These are phyloP conservation scores for Julus scandinavius DNA, from an alignment of 2,888 invertebrate species.

Conservation along the genomic window DNA sequence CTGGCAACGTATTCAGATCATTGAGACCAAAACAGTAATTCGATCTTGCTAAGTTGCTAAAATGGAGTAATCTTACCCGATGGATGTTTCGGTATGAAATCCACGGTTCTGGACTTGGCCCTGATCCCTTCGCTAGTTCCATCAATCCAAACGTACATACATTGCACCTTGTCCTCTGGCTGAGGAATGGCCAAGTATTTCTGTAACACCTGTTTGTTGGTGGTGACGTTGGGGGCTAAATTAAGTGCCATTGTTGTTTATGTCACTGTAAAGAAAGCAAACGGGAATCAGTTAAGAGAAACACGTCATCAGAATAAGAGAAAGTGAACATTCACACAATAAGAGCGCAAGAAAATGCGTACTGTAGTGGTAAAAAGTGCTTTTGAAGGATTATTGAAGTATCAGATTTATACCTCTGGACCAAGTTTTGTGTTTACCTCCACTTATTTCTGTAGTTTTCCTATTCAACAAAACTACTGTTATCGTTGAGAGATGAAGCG, in stretches of 20 bases:
- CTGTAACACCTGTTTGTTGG: constrained; percentile 54
- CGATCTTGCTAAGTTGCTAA: background rate
- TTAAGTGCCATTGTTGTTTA: constrained; percentile 37
- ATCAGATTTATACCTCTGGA: too few relatives aligned
- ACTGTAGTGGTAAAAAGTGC: too few relatives aligned
- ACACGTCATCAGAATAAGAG: background rate
- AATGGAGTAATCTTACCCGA: constrained; percentile 38
- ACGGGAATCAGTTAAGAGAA: background rate
- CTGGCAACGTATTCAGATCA: background rate
- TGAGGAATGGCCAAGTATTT: constrained; percentile 57
- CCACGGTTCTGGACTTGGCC: constrained; percentile 66
- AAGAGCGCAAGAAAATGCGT: too few relatives aligned
- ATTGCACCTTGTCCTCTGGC: constrained; percentile 61
- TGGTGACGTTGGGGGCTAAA: constrained; percentile 49
- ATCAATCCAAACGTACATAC: constrained; percentile 67
- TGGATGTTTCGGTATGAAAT: constrained; percentile 59
- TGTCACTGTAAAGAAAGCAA: background rate
- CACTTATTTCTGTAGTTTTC: too few relatives aligned
- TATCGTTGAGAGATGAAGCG: too few relatives aligned
- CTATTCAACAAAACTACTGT: too few relatives aligned
- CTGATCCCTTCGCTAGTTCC: constrained; percentile 66
- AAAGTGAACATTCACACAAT: too few relatives aligned
- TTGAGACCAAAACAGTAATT: background rate
- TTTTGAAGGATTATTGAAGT: too few relatives aligned
- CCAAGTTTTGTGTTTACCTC: too few relatives aligned